A percentile compares a stretch with the other conserved stretches of the same genome.
Evolutionary conservation across 1,140 invertebrate genomes (phyloP).

Genomic region (Penaeus chinensis): DNA sequence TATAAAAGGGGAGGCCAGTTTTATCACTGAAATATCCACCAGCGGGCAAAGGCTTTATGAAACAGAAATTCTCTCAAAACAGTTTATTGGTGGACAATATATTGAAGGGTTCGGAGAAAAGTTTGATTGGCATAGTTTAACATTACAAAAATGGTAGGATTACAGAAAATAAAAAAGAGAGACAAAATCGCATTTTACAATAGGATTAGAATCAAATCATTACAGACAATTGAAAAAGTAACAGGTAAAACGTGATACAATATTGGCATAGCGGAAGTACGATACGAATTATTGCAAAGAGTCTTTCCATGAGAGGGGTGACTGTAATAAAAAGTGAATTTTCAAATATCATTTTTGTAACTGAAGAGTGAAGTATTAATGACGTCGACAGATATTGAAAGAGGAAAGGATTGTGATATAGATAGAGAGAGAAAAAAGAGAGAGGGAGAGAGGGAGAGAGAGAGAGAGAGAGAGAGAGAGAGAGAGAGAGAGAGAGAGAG

Average conservation of each 20-base stretch:
- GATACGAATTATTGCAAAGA: conserved; percentile 2
- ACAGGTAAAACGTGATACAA: neutral
- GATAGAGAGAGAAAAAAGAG: neutral
- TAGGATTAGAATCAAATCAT: too few species aligned
- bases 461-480: neutral
- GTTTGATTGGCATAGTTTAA: conserved; percentile 3
- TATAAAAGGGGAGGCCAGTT: too few species aligned
- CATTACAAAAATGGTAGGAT: too few species aligned
- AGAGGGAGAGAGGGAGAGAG: neutral
- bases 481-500: neutral
- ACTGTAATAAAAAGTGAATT: neutral
- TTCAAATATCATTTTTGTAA: too few species aligned
- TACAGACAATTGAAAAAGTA: neutral
- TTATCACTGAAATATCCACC: too few species aligned
- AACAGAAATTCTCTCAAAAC: neutral
- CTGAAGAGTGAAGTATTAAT: neutral
- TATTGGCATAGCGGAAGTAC: conserved; percentile 21
- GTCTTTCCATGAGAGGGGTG: neutral
- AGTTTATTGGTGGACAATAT: conserved; percentile 25
- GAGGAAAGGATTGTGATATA: neutral
- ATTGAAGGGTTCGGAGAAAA: neutral
- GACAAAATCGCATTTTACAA: too few species aligned
- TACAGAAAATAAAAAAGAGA: too few species aligned
- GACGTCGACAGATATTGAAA: neutral
- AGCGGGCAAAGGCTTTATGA: too few species aligned